Evolutionary conservation across 1,140 invertebrate species (phyloP).

Genomic region (Diprion similis): DNA sequence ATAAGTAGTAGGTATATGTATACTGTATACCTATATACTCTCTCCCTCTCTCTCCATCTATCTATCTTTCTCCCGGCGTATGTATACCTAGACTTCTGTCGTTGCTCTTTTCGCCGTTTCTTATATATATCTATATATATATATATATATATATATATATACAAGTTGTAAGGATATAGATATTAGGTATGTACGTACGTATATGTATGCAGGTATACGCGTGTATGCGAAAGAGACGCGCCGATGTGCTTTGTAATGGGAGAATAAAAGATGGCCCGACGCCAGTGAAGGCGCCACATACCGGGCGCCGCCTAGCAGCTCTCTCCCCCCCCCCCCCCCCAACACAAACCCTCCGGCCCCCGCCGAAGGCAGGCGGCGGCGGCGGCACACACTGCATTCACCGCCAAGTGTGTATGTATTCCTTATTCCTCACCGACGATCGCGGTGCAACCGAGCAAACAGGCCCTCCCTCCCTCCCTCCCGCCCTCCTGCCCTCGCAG

Average conservation of each 20-base stretch:
- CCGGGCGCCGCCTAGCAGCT: not conserved
- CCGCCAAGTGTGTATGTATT: conserved; percentile 9
- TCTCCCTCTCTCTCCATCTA: too few relatives aligned
- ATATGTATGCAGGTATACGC: not conserved
- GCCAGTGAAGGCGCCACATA: conserved; percentile 59
- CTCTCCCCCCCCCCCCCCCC: conserved; percentile 16
- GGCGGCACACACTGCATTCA: conserved; percentile 3
- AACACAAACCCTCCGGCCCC: conserved; percentile 12
- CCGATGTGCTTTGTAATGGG: conserved; percentile 44
- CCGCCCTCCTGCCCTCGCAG: not conserved
- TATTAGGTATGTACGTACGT: conserved; percentile 33
- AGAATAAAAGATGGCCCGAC: conserved; percentile 54
- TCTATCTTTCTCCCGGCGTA: too few relatives aligned
- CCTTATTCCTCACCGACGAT: not conserved
- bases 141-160: not conserved
- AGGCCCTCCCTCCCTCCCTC: not conserved
- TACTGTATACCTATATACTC: too few relatives aligned
- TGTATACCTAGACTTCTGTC: not conserved
- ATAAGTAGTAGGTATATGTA: too few relatives aligned
- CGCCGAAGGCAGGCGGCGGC: not conserved
- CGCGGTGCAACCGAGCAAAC: conserved; percentile 11
- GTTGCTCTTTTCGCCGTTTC: not conserved
- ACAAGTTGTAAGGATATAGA: conserved; percentile 30
- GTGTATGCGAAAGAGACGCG: conserved; percentile 17
- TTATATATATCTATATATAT: not conserved